Evolutionary conservation across 2,797 vertebrate species (phyloP).

Genomic region (Rachycentron canadum): DNA sequence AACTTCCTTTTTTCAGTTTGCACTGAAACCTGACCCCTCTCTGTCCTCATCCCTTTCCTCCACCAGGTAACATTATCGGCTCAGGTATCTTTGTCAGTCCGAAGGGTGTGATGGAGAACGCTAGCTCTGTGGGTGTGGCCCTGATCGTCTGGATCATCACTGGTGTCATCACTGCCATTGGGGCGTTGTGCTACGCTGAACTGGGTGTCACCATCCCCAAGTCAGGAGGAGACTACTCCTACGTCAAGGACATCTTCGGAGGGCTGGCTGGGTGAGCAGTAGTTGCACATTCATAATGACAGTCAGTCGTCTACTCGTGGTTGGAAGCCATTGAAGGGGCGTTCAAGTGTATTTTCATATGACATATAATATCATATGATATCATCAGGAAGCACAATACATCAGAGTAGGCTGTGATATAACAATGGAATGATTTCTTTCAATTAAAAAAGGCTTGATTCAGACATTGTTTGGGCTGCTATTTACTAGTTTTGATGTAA

Average conservation of each 20-base stretch:
- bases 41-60: background rate
- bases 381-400: background rate
- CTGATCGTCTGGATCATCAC: constrained; percentile 93
- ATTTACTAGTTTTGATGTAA: too few relatives aligned
- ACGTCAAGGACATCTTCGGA: constrained; percentile 96
- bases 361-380: too few relatives aligned
- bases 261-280: constrained; percentile 92
- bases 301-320: background rate
- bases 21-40: background rate
- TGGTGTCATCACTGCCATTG: constrained; percentile 92
- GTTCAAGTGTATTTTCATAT: background rate
- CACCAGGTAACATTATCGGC: constrained; percentile 94
- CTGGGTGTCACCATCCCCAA: constrained; percentile 96
- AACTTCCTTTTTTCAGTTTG: background rate
- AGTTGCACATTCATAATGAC: background rate
- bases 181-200: constrained; percentile 94
- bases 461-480: too few relatives aligned
- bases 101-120: constrained; percentile 94
- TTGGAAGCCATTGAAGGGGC: background rate
- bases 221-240: constrained; percentile 94
- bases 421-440: background rate
- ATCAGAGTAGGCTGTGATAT: background rate
- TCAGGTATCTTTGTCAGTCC: constrained; percentile 96
- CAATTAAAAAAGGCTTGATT: background rate
- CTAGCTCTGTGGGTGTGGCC: constrained; percentile 92